Evolutionary conservation across 2,797 vertebrate species (phyloP).

Genomic region (Lophius americanus): DNA sequence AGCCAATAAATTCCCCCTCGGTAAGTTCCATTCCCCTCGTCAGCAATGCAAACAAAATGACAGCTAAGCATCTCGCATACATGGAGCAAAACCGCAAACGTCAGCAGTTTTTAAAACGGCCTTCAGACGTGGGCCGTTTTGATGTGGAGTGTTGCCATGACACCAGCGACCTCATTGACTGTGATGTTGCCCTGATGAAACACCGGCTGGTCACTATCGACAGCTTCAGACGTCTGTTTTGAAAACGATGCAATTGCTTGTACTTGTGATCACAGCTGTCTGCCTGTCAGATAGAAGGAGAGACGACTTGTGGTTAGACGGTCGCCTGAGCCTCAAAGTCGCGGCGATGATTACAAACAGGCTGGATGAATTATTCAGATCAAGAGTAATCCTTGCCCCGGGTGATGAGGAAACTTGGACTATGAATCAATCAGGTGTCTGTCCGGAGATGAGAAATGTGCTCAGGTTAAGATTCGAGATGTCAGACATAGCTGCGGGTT

Average conservation of each 20-base stretch:
- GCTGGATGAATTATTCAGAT: slow-evolving; percentile 64
- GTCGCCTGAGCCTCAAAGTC: slow-evolving; percentile 40
- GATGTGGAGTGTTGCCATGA: slow-evolving; percentile 50
- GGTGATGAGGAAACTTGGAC: slow-evolving; percentile 47
- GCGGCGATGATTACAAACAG: slow-evolving; percentile 54
- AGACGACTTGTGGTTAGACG: neutral
- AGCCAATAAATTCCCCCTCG: slow-evolving; percentile 56
- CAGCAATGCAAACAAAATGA: slow-evolving; percentile 67
- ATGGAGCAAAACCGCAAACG: slow-evolving; percentile 54
- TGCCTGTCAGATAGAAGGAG: slow-evolving; percentile 27
- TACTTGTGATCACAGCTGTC: slow-evolving; percentile 60
- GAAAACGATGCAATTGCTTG: slow-evolving; percentile 53
- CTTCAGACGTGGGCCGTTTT: slow-evolving; percentile 43
- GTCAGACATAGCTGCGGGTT: slow-evolving; percentile 35
- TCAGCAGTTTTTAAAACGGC: slow-evolving; percentile 55
- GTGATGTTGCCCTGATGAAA: slow-evolving; percentile 56
- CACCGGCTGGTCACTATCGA: slow-evolving; percentile 54
- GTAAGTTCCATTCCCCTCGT: slow-evolving; percentile 65
- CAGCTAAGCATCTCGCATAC: slow-evolving; percentile 66
- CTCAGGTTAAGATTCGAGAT: slow-evolving; percentile 41
- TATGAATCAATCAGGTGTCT: slow-evolving; percentile 56
- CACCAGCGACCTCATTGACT: slow-evolving; percentile 47
- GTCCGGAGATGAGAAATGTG: slow-evolving; percentile 41
- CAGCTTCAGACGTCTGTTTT: slow-evolving; percentile 33
- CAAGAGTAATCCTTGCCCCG: slow-evolving; percentile 48